These are phyloP conservation scores for Rhyacophila brunnea DNA, from an alignment of 1,140 invertebrate genomes.

Conservation along the genomic window DNA sequence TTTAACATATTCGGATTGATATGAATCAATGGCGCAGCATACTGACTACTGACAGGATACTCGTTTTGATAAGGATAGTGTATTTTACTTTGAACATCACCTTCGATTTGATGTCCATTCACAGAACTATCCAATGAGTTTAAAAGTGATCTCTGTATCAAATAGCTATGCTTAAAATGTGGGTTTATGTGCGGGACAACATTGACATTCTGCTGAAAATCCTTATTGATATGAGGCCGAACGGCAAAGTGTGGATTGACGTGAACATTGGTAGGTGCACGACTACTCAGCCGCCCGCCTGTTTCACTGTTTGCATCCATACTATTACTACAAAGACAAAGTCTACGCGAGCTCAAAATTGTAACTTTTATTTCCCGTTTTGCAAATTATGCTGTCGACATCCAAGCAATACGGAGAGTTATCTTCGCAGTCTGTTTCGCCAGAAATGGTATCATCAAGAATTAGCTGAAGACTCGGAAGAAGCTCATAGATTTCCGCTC, in stretches of 20 bases:
- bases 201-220: slow-evolving; percentile 1
- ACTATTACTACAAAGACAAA: too few relatives aligned
- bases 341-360: slow-evolving; percentile 8
- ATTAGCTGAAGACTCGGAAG: slow-evolving; percentile 45
- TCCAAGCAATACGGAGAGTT: slow-evolving; percentile 34
- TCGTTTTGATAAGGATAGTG: too few relatives aligned
- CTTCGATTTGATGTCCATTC: too few relatives aligned
- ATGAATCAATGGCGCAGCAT: slow-evolving; percentile 21
- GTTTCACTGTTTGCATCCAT: too few relatives aligned
- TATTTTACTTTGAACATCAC: too few relatives aligned
- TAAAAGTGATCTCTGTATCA: too few relatives aligned
- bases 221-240: slow-evolving; percentile 14
- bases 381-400: slow-evolving; percentile 35
- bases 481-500: slow-evolving; percentile 47
- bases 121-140: too few relatives aligned
- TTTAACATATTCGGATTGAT: slow-evolving; percentile 26
- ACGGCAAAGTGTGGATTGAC: slow-evolving; percentile 27
- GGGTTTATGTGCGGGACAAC: slow-evolving; percentile 25
- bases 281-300: too few relatives aligned
- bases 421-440: slow-evolving; percentile 36
- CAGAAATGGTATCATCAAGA: slow-evolving; percentile 43
- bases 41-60: too few relatives aligned
- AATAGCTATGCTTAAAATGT: slow-evolving; percentile 9
- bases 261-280: slow-evolving; percentile 7
- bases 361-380: slow-evolving; percentile 25